phyloP scores from a whole-genome alignment of 2,888 invertebrate genomes.

The Apodemia hepburni region DNA sequence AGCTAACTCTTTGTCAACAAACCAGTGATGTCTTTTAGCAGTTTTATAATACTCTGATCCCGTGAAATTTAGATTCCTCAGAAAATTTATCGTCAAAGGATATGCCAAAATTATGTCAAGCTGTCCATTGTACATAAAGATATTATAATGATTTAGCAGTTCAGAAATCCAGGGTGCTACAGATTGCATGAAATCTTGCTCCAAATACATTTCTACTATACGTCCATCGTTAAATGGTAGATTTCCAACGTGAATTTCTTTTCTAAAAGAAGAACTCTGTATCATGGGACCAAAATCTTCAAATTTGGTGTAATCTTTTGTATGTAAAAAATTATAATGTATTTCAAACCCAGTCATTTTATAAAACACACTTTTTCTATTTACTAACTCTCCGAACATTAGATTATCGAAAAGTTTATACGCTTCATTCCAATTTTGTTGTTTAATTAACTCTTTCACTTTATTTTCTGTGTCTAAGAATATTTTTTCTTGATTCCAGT shows the following conservation, averaged over 20 bases:
- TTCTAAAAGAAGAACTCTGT: conserved; percentile 80
- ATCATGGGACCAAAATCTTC: conserved; percentile 1
- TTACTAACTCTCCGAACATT: background rate
- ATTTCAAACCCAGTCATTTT: background rate
- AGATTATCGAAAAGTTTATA: background rate
- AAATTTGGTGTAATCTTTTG: background rate
- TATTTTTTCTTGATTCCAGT: conserved; percentile 5
- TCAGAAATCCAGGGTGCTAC: conserved; percentile 87
- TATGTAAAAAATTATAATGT: background rate
- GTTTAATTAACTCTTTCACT: background rate
- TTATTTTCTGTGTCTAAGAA: background rate
- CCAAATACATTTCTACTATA: conserved; percentile 85
- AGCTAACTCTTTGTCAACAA: conserved; percentile 83
- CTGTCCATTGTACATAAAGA: conserved; percentile 94
- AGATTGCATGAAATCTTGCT: conserved; percentile 89
- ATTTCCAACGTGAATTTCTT: conserved; percentile 92
- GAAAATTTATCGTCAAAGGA: conserved; percentile 89
- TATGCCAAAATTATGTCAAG: conserved; percentile 95
- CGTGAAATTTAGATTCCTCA: conserved; percentile 85
- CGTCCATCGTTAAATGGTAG: conserved; percentile 83
- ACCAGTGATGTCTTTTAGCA: conserved; percentile 85
- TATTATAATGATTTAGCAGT: conserved; percentile 83
- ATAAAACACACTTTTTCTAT: background rate
- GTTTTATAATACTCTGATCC: conserved; percentile 83
- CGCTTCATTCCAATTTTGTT: background rate